Conservation (phyloP, 1,140 invertebrate genomes). For the Babylonia areolata region DNA sequence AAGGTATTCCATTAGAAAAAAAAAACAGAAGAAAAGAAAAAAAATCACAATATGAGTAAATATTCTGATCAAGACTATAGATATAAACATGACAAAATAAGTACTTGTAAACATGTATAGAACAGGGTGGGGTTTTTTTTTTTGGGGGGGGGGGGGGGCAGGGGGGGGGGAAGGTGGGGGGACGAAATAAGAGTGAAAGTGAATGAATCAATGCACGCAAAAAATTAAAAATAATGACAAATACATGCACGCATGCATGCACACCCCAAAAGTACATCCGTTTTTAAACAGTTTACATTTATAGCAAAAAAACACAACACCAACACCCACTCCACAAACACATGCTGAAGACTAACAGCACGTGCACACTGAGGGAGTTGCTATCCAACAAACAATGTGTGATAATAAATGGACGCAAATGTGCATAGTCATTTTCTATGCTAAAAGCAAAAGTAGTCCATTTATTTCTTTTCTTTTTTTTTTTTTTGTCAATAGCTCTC, state of each 20-base stretch:
- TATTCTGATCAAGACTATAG: neutral
- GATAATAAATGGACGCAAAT: neutral
- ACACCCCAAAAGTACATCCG: too few species aligned
- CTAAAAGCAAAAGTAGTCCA: neutral
- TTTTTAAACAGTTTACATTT: neutral
- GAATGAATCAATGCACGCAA: neutral
- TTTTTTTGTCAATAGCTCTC: too few species aligned
- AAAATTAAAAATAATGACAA: neutral
- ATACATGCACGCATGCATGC: neutral
- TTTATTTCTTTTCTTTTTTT: too few species aligned
- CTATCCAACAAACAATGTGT: neutral
- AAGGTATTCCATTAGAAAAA: too few species aligned
- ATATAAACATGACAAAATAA: neutral
- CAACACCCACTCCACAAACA: neutral
- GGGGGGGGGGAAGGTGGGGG: too few species aligned
- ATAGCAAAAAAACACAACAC: neutral
- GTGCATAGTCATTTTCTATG: conserved; percentile 7
- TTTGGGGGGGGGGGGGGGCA: too few species aligned
- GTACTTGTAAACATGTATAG: neutral
- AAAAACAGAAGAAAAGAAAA: too few species aligned
- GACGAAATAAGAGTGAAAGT: neutral
- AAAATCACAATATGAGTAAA: neutral
- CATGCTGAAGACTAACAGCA: neutral
- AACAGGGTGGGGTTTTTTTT: too few species aligned
- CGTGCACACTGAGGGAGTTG: neutral